Conservation (phyloP, 1,140 invertebrate genomes). For the Potamilus streckersoni region DNA sequence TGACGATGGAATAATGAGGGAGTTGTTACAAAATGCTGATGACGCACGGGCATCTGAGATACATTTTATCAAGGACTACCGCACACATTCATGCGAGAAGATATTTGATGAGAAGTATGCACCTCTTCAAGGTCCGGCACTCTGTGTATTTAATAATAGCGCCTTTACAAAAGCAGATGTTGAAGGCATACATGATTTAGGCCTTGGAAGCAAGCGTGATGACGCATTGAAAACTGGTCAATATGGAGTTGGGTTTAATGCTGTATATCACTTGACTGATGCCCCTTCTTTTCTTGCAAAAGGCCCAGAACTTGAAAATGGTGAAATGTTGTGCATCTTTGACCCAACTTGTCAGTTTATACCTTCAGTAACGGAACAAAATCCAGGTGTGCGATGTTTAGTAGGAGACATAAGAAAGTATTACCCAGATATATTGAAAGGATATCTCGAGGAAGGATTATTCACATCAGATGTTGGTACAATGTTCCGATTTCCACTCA, state of each 20-base stretch:
- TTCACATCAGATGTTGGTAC: constrained; percentile 14
- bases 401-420: constrained; percentile 15
- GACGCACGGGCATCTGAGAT: constrained; percentile 60
- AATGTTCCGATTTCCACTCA: constrained; percentile 39
- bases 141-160: constrained; percentile 60
- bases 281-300: constrained; percentile 54
- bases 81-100: constrained; percentile 30
- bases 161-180: constrained; percentile 56
- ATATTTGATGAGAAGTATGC: constrained; percentile 41
- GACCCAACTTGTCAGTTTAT: constrained; percentile 55
- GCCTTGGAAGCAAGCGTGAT: constrained; percentile 45
- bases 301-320: constrained; percentile 34
- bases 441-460: constrained; percentile 30
- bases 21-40: constrained; percentile 68
- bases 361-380: constrained; percentile 21
- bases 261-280: constrained; percentile 61
- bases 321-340: constrained; percentile 46
- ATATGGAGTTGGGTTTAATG: constrained; percentile 62
- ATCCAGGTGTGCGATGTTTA: constrained; percentile 43
- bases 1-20: constrained; percentile 48
- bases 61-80: constrained; percentile 56
- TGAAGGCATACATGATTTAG: constrained; percentile 54
- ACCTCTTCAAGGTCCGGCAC: constrained; percentile 50
- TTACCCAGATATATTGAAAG: constrained; percentile 41
- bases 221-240: constrained; percentile 51